Percentiles rank a stretch among this genome's conserved stretches.
Conservation (phyloP, 2,888 invertebrate genomes). For the Microchrysa polita region DNA sequence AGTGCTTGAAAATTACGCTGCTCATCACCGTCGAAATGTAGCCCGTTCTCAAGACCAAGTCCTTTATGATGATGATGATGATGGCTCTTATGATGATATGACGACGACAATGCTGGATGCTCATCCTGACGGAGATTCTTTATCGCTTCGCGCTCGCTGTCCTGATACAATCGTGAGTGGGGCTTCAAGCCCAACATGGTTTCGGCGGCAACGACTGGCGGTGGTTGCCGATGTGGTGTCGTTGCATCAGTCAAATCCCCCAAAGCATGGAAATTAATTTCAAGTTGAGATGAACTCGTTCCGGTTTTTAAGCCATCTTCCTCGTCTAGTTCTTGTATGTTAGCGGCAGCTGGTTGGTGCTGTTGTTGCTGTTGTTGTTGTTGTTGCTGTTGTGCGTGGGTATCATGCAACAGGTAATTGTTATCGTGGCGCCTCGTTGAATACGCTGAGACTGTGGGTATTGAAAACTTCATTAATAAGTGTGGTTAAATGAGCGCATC, state of each 20-base stretch:
- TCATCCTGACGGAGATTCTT: not conserved
- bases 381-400: constrained; percentile 13
- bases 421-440: constrained; percentile 31
- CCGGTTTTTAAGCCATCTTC: constrained; percentile 49
- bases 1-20: not conserved
- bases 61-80: constrained; percentile 26
- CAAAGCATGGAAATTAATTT: constrained; percentile 53
- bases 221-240: not conserved
- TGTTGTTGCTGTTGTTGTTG: constrained; percentile 27
- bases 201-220: not conserved
- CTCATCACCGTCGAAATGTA: constrained; percentile 13
- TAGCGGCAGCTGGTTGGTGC: too few relatives aligned
- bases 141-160: not conserved
- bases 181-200: constrained; percentile 13
- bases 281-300: constrained; percentile 51
- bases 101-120: not conserved
- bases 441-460: constrained; percentile 46
- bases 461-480: constrained; percentile 38
- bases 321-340: constrained; percentile 14
- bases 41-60: not conserved
- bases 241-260: constrained; percentile 46
- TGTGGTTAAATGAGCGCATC: not conserved
- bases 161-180: not conserved
- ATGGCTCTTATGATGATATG: constrained; percentile 20
- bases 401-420: constrained; percentile 42